Evolutionary conservation across 1,140 invertebrate genomes (phyloP).

Genomic region (Macrostomum lignano): DNA sequence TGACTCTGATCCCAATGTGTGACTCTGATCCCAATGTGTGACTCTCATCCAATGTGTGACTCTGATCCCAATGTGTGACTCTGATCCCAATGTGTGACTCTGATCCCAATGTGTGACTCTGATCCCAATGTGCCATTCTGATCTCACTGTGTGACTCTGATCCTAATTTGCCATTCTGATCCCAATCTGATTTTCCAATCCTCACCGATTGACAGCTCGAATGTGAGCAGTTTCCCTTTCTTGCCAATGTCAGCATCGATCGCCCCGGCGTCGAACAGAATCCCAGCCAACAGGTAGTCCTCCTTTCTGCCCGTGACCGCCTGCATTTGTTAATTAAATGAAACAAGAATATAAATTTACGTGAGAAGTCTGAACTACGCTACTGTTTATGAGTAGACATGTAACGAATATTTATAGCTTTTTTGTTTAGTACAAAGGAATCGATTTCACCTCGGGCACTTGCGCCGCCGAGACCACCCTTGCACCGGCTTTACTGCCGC

Average conservation of each 20-base stretch:
- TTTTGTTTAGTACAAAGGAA: constrained; percentile 3
- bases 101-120: too few relatives aligned
- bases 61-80: too few relatives aligned
- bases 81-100: too few relatives aligned
- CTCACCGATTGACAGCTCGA: constrained; percentile 4
- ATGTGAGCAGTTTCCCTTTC: constrained; percentile 1
- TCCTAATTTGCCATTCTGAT: too few relatives aligned
- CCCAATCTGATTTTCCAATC: too few relatives aligned
- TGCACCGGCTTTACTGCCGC: neutral
- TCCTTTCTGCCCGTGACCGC: constrained; percentile 2
- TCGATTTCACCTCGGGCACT: neutral
- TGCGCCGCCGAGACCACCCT: neutral
- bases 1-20: too few relatives aligned
- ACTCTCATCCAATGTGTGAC: too few relatives aligned
- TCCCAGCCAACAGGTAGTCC: constrained; percentile 3
- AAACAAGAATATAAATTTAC: neutral
- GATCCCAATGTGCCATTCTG: too few relatives aligned
- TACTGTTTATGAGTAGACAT: neutral
- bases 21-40: too few relatives aligned
- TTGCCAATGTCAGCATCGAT: constrained; percentile 1
- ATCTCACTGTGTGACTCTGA: too few relatives aligned
- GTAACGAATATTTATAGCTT: neutral
- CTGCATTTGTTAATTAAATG: constrained; percentile 1
- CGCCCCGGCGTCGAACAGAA: constrained; percentile 2
- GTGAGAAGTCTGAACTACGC: neutral